phyloP scores from a whole-genome alignment of 2,113 vertebrate species.

The Lucifuga dentata region DNA sequence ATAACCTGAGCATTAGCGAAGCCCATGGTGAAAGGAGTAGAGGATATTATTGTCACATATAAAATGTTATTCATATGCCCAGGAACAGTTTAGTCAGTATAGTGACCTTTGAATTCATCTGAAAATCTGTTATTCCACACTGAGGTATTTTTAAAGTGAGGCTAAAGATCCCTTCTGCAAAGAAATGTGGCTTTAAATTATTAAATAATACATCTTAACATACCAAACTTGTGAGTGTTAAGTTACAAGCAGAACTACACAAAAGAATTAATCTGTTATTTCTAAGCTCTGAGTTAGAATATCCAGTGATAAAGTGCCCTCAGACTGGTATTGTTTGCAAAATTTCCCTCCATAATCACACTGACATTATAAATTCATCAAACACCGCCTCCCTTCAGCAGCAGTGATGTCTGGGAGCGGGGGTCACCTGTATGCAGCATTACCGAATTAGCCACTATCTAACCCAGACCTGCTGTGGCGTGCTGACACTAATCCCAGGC shows the following conservation, averaged over 20 bases:
- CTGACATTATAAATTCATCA: conserved; percentile 73
- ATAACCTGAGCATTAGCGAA: conserved; percentile 21
- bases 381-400: conserved; percentile 55
- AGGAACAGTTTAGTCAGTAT: not conserved
- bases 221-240: not conserved
- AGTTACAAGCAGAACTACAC: not conserved
- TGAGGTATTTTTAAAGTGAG: too few relatives aligned
- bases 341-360: conserved; percentile 58
- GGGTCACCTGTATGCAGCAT: conserved; percentile 83
- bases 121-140: not conserved
- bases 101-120: conserved; percentile 7
- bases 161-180: not conserved
- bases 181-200: not conserved
- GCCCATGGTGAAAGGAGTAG: conserved; percentile 14
- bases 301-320: conserved; percentile 32
- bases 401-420: conserved; percentile 67
- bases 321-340: conserved; percentile 1
- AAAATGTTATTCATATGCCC: not conserved
- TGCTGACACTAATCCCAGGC: conserved; percentile 79
- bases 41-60: conserved; percentile 14
- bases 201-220: not conserved
- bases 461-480: conserved; percentile 82
- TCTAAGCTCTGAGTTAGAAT: conserved; percentile 5
- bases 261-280: conserved; percentile 10
- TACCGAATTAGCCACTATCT: conserved; percentile 85